Evolutionary conservation across 2,113 vertebrate genomes (phyloP), one percentile per base, ranked within the genome.

Genomic region (Euleptes europaea): DNA sequence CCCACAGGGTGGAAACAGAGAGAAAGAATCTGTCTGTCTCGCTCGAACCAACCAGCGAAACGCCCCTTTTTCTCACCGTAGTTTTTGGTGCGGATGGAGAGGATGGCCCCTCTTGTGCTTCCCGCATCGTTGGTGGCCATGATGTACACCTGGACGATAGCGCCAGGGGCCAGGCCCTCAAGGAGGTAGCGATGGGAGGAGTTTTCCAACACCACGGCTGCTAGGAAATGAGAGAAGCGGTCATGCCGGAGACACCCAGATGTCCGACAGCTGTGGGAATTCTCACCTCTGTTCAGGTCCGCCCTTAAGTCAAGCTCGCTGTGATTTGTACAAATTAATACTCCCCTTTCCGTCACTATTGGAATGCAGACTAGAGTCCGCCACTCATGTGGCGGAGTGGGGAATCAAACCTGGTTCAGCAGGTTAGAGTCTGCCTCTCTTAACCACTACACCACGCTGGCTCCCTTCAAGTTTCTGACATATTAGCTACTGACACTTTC

Each of bases 111-210:
- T 13, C 75, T 49, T 33, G 79, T 85, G 79, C 92, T 94, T 5
- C 96, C 96, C 14, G 86, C 94, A 0, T 90, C 89, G 3, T 94
- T 97, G 83, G 87, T 92, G 33, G 86, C 94, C 83, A 63, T 67
- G 66, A 96, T 88, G 80, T 38, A 92, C 76, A 96, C 87, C 42
- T 73, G 42, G 15, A 95, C 94, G 35, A 75, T 74, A 6, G 95
- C 94, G 3, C 89, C 72, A 31, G 87, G 63, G 0, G 33, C 47
- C 51, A 96, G 89, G 42, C 92, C 83, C 5, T 14, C 51, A 40
- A 97, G 90, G n/a, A 90, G 70, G 35, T 85, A 87, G 78, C 44
- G 67, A 11, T 69, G 80, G 57, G 78, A 3, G 0, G 87, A 23
- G 19, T 67, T 75, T 3, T 92, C 83, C 33, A 94, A 47, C 33